Percentiles rank a stretch among this genome's conserved stretches.
These are phyloP conservation scores for Labroides dimidiatus DNA, from an alignment of 2,797 vertebrate species.

Conservation along the genomic window DNA sequence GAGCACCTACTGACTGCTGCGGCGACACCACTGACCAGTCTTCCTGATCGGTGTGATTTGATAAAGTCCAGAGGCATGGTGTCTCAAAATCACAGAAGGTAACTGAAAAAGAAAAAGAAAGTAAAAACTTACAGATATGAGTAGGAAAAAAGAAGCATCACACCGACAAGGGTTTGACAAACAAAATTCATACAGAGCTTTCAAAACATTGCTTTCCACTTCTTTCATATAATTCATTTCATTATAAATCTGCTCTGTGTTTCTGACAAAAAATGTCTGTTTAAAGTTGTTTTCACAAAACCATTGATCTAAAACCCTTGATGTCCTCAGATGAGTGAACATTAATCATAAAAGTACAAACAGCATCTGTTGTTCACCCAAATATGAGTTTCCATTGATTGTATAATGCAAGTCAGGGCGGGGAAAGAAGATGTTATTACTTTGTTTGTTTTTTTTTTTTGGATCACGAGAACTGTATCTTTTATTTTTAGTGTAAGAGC, in stretches of 20 bases:
- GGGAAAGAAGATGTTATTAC: background rate
- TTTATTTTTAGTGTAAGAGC: background rate
- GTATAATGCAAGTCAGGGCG: background rate
- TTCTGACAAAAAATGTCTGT: no score
- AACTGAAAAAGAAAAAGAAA: slow-evolving; percentile 67
- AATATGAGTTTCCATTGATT: background rate
- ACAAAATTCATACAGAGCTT: background rate
- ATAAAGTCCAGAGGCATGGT: slow-evolving; percentile 87
- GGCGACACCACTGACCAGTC: slow-evolving; percentile 87
- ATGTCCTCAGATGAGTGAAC: background rate
- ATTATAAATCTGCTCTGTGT: background rate
- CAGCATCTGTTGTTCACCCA: background rate
- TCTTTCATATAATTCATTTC: background rate
- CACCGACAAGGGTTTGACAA: background rate
- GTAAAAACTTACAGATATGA: background rate
- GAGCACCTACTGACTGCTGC: slow-evolving; percentile 63
- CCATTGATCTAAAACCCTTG: background rate
- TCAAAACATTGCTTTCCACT: background rate
- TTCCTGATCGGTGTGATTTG: slow-evolving; percentile 80
- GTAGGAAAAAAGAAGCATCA: background rate
- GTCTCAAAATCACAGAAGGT: slow-evolving; percentile 86
- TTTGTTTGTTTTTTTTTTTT: background rate
- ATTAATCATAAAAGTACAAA: slow-evolving; percentile 2
- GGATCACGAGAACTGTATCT: slow-evolving; percentile 3
- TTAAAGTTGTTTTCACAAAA: background rate